Base-by-base conservation (phyloP, 2,888 invertebrate species). In the Drosophila mulleri region DNA sequence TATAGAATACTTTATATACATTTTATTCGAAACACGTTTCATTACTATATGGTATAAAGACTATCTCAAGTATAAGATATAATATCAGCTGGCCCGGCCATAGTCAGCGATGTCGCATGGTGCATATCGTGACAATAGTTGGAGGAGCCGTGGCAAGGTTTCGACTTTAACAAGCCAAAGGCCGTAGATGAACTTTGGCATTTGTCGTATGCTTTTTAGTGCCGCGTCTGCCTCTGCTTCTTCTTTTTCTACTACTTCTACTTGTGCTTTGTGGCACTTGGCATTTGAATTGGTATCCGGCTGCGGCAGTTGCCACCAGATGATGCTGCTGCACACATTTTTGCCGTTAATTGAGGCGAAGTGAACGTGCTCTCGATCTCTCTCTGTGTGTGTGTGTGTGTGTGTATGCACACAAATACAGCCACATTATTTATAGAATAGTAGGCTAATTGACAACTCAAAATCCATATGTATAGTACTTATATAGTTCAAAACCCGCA, bases 371-470 rank as follows among this genome's bases (percentile, higher is more conserved):
- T 59, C 59, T 59, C 75, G 67, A 63, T 61, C 48, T 59, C 59
- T 59, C 75, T 65, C 59, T 61, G 26, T 6, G 7, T 29, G 12
- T 20, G 8, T 18, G 42, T n/a, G n/a, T 12, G 41, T 14, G 6
- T 45, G 12, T 16, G 16, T 2, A 6, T 12, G 29, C 8, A 4
- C 29, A 29, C 32, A 9, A 9, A 32, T 32, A 32, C 32, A 8
- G 9, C 8, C 9, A 32, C 32, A 32, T 32, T 14, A 23, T 23
- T 35, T n/a, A 41, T n/a, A n/a, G 14, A 23, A 53, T 26, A 57
- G 84, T 80, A 80, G 84, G 76, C 76, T 72, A 78, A 83, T 83
- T 80, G 80, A 80, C 70, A 83, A 58, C 42, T 59, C 64, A 45
- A 70, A 80, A 72, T 77, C 67, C 50, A 23, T 29, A 29, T 60